Conservation (phyloP, 2,888 invertebrate species). For the Oxytorus armatus region DNA sequence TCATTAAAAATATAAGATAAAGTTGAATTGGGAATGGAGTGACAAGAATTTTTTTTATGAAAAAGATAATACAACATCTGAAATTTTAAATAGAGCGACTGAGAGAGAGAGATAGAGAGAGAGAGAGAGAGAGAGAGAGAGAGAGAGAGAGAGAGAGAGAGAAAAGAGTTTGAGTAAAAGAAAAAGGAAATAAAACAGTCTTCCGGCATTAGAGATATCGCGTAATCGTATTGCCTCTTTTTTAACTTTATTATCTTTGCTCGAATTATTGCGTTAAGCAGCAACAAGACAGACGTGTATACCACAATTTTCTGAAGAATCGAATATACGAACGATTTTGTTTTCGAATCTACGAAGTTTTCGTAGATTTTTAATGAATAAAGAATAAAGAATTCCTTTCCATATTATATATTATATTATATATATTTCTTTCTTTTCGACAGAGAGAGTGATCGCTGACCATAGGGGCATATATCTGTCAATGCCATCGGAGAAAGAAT, state of each 20-base stretch:
- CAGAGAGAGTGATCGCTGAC: no score
- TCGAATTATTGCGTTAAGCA: constrained; percentile 25
- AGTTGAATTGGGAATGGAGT: no score
- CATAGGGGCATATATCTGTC: background rate
- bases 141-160: background rate
- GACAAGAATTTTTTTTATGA: no score
- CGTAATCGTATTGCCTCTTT: background rate
- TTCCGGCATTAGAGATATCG: constrained; percentile 18
- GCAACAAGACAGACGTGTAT: background rate
- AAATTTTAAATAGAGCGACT: background rate
- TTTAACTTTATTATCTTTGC: background rate
- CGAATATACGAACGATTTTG: no score
- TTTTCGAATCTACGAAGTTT: no score
- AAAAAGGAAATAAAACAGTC: background rate
- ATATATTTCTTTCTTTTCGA: background rate
- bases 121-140: constrained; percentile 1
- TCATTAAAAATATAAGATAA: no score
- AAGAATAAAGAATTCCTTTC: background rate
- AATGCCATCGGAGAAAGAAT: background rate
- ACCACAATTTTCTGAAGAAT: no score
- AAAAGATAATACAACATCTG: no score
- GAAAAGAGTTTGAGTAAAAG: no score
- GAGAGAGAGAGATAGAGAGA: background rate
- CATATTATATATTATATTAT: background rate
- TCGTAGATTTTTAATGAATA: no score